Evolutionary conservation across 2,888 invertebrate genomes (phyloP), one percentile per base, ranked within the genome.

Genomic region (Drosophila incognita): DNA sequence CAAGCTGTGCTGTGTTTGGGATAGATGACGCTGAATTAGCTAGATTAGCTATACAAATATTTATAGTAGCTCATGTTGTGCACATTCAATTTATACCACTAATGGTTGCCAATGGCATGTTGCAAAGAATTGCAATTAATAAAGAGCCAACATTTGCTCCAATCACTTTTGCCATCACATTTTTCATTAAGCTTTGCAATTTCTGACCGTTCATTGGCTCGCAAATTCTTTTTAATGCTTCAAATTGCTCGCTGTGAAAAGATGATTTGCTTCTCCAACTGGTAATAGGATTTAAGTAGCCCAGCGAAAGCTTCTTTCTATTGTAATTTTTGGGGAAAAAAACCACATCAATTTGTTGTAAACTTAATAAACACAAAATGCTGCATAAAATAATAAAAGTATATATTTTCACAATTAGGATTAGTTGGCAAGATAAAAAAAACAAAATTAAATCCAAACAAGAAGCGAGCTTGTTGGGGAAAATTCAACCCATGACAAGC

Each of bases 41-140:
- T 40, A 42, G 64, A 78, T 78, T 80, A 68, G 54, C 36, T 61
- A 18, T n/a, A 51, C 59, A 76, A 62, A 62, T 65, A 62, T 68
- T 68, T 65, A 21, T n/a, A 53, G 29, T 48, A 49, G 48, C 24
- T 46, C 7, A 58, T 48, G 7, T 13, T 24, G 24, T 35, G 33
- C 24, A 35, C 36, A 57, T 52, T 52, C 7, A 7, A 7, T 8
- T 11, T 8, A 52, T 33, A 2, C 31, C 4, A 31, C 18, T n/a
- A 15, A 21, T 1, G 33, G 15, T 24, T 35, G 35, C 33, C 33
- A 21, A 33, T 21, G 15, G 24, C 38, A 27, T 54, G 24, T 36
- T 36, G 24, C 18, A 3, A 13, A 1, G n/a, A 27, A 24, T 46
- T 24, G 36, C 2, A 54, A 36, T 54, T 18, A 27, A 27, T 27